Conservation (phyloP, 2,888 invertebrate species). For the Drosophila prolongata region DNA sequence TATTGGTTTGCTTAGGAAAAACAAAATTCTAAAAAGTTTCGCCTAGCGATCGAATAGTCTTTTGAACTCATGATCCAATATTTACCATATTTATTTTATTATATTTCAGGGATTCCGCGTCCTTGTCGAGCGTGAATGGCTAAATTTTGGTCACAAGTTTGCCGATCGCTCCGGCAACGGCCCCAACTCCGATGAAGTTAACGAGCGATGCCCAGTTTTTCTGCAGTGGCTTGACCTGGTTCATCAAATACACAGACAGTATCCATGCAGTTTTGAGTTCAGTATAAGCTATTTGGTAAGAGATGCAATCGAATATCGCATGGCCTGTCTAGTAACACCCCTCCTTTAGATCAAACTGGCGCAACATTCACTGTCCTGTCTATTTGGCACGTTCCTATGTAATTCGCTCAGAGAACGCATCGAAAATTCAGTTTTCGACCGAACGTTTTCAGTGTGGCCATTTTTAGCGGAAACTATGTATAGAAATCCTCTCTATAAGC, state of each 20-base stretch:
- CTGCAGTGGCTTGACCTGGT: constrained; percentile 99
- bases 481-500: constrained; percentile 93
- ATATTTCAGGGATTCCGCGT: constrained; percentile 93
- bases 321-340: accelerated
- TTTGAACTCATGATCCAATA: not conserved
- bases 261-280: constrained; percentile 97
- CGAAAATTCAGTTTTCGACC: constrained; percentile 87
- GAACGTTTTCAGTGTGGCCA: constrained; percentile 94
- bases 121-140: constrained; percentile 97
- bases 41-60: no score
- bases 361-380: constrained; percentile 97
- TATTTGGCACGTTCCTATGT: constrained; percentile 98
- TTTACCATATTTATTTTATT: not conserved
- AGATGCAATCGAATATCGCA: not conserved
- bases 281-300: constrained; percentile 95
- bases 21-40: no score
- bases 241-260: constrained; percentile 94
- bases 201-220: constrained; percentile 98
- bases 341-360: constrained; percentile 93
- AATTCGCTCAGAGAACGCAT: constrained; percentile 92
- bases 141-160: constrained; percentile 99
- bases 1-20: no score
- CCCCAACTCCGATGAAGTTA: constrained; percentile 93
- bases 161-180: constrained; percentile 96
- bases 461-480: constrained; percentile 92